phyloP scores from a whole-genome alignment of 2,888 invertebrate genomes.

The Temnothorax unifasciatus region DNA sequence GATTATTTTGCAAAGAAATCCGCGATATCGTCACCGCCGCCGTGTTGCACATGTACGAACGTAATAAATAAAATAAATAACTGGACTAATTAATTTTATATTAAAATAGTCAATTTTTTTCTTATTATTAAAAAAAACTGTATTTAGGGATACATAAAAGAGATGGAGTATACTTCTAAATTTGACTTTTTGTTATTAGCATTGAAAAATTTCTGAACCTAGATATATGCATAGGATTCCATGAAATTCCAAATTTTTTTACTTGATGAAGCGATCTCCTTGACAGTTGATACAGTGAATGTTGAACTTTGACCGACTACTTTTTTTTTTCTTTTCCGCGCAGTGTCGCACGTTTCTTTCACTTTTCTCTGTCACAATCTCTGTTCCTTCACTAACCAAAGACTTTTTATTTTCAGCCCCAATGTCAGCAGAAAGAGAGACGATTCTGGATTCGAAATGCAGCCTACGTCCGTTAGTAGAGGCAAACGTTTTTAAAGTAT shows the following conservation, averaged over 20 bases:
- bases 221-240: not conserved
- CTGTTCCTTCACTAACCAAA: constrained; percentile 17
- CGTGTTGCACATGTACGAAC: not conserved
- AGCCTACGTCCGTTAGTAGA: constrained; percentile 2
- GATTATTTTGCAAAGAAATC: not conserved
- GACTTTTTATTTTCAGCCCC: constrained; percentile 8
- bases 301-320: not conserved
- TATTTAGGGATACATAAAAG: not conserved
- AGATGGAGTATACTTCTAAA: not conserved
- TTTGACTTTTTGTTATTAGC: not conserved
- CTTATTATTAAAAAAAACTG: not conserved
- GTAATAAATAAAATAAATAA: not conserved
- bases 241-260: not conserved
- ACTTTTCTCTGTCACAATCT: constrained; percentile 8
- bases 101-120: not conserved
- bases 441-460: constrained; percentile 14
- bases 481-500: not conserved
- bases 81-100: not conserved
- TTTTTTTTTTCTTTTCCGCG: not conserved
- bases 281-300: not conserved
- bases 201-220: not conserved
- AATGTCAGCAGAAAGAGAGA: not conserved
- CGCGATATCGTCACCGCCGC: not conserved
- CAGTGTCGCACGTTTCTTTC: not conserved
- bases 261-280: not conserved